Percentiles rank a stretch among this genome's conserved stretches.
Evolutionary conservation across 2,113 vertebrate genomes (phyloP).

Genomic region (Anser cygnoides): DNA sequence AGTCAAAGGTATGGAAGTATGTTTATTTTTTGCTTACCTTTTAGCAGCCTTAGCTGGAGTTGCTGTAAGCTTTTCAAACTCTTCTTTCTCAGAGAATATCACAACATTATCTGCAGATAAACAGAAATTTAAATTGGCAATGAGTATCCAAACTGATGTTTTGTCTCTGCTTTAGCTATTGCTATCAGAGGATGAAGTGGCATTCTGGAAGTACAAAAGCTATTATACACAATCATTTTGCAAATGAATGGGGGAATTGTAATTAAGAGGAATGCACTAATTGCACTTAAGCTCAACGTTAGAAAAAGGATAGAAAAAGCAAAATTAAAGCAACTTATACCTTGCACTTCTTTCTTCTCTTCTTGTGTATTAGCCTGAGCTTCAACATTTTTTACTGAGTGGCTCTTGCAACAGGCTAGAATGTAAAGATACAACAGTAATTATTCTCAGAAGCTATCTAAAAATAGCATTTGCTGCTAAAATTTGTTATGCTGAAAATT

Average conservation of each 20-base stretch:
- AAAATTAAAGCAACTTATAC: slow-evolving; percentile 68
- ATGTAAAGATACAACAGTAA: slow-evolving; percentile 17
- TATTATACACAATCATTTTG: background rate
- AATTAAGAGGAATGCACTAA: background rate
- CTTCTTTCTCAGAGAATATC: slow-evolving; percentile 95
- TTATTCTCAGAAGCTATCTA: background rate
- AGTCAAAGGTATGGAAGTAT: background rate
- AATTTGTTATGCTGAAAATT: slow-evolving; percentile 22
- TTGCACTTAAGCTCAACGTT: background rate
- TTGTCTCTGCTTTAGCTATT: background rate
- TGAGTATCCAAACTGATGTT: background rate
- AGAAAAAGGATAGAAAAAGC: background rate
- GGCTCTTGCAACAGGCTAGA: slow-evolving; percentile 91
- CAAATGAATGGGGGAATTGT: background rate
- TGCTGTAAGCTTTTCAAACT: slow-evolving; percentile 93
- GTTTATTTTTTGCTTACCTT: slow-evolving; percentile 79
- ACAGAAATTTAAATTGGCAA: background rate
- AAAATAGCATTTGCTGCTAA: background rate
- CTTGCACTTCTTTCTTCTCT: slow-evolving; percentile 94
- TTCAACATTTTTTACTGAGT: slow-evolving; percentile 90
- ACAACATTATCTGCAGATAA: slow-evolving; percentile 86
- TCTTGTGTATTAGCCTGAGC: slow-evolving; percentile 88
- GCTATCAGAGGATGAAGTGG: background rate
- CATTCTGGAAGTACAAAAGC: background rate
- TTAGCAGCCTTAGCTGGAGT: slow-evolving; percentile 89